phyloP scores from a whole-genome alignment of 2,888 invertebrate species.

The Drymonia ruficornis region DNA sequence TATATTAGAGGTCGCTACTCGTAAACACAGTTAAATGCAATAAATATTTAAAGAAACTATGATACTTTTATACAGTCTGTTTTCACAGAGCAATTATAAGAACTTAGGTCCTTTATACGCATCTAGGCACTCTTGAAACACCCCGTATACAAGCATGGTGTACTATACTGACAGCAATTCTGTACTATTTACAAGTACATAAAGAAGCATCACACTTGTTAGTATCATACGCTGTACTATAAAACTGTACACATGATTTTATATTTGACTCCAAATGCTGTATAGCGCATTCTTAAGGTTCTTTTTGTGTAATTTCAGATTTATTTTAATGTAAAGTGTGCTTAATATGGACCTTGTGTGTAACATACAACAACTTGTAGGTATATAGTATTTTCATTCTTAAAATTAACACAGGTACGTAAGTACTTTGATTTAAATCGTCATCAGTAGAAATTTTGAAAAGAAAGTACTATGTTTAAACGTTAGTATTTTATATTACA shows the following conservation, averaged over 20 bases:
- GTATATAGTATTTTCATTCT: too few relatives aligned
- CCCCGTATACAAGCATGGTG: not conserved
- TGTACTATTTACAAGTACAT: slow-evolving; percentile 36
- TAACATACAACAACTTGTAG: not conserved
- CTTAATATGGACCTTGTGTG: slow-evolving; percentile 7
- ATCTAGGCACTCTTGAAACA: too few relatives aligned
- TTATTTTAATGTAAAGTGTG: slow-evolving; percentile 4
- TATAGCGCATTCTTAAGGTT: slow-evolving; percentile 17
- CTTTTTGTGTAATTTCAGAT: not conserved
- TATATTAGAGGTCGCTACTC: too few relatives aligned
- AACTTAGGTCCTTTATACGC: too few relatives aligned
- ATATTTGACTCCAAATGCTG: slow-evolving; percentile 5
- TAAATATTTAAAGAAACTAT: not conserved
- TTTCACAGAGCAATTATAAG: too few relatives aligned
- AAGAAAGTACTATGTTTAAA: too few relatives aligned
- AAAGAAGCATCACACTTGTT: slow-evolving; percentile 30
- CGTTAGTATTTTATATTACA: not conserved
- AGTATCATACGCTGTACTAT: slow-evolving; percentile 7
- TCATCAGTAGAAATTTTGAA: too few relatives aligned
- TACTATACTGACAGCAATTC: slow-evolving; percentile 45
- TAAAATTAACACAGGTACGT: too few relatives aligned
- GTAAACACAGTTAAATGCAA: too few relatives aligned
- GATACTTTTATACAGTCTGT: not conserved
- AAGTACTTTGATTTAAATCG: too few relatives aligned
- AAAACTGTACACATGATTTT: not conserved